A percentile compares a stretch with the other conserved stretches of the same genome.
These are phyloP conservation scores for Macroteleia sp. DNA, from an alignment of 2,888 invertebrate genomes.

Conservation along the genomic window DNA sequence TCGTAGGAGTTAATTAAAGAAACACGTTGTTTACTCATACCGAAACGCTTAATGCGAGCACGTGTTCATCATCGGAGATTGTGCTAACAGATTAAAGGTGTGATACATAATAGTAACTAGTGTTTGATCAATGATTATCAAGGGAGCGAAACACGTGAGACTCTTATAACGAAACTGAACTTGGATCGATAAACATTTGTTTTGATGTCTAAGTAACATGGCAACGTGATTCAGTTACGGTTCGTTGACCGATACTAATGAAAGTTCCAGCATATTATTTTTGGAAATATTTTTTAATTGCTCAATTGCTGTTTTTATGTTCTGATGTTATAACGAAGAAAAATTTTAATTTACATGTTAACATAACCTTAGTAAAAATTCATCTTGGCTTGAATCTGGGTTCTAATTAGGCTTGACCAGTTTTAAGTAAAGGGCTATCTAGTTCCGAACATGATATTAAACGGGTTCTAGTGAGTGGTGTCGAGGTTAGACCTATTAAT, in stretches of 20 bases:
- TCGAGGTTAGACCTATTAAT: too few relatives aligned
- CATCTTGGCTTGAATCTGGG: too few relatives aligned
- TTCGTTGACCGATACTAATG: slow-evolving; percentile 51
- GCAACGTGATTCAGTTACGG: slow-evolving; percentile 55
- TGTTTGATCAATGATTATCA: slow-evolving; percentile 48
- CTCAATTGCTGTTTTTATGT: too few relatives aligned
- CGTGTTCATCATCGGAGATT: neutral
- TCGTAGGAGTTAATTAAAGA: neutral
- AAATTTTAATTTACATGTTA: too few relatives aligned
- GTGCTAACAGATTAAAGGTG: neutral
- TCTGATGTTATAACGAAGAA: too few relatives aligned
- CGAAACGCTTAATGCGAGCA: neutral
- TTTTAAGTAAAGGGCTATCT: too few relatives aligned
- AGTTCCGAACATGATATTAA: too few relatives aligned
- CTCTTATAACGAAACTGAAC: slow-evolving; percentile 26
- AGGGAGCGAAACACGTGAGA: slow-evolving; percentile 5
- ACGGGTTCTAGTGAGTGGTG: too few relatives aligned
- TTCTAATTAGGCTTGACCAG: too few relatives aligned
- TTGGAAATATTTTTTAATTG: too few relatives aligned
- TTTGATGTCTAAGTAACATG: slow-evolving; percentile 62
- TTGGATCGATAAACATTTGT: slow-evolving; percentile 65
- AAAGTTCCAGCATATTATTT: too few relatives aligned
- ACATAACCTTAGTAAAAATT: too few relatives aligned
- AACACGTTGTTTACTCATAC: neutral
- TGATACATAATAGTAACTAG: slow-evolving; percentile 12